These are phyloP conservation scores for Ptychochromis oligacanthus DNA, from an alignment of 2,113 vertebrate species.

Conservation along the genomic window DNA sequence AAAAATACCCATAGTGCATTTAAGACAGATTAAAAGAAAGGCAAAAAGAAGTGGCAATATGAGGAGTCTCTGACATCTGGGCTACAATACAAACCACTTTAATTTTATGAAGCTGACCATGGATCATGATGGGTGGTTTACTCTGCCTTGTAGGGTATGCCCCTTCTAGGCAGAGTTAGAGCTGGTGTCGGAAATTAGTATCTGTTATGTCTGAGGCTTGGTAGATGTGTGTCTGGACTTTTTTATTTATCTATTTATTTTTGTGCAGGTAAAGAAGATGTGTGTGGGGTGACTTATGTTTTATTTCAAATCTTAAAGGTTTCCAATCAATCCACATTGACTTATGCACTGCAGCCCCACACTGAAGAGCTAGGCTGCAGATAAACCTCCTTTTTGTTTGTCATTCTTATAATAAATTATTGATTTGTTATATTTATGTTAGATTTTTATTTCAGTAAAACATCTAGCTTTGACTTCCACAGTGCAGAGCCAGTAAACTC, in stretches of 20 bases:
- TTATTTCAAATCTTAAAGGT: background rate
- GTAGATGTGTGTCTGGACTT: background rate
- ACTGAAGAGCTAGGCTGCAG: background rate
- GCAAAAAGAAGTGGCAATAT: too few relatives aligned
- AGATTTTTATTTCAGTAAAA: fast-evolving
- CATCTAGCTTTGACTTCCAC: background rate
- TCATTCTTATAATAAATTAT: background rate
- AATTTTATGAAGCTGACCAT: background rate
- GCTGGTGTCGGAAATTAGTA: background rate
- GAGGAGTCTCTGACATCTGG: background rate
- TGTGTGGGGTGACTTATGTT: background rate
- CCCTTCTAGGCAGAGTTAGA: background rate
- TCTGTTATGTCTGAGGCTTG: background rate
- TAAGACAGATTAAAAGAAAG: too few relatives aligned
- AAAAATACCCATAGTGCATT: too few relatives aligned
- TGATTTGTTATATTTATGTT: fast-evolving
- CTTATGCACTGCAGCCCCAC: background rate
- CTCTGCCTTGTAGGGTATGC: background rate
- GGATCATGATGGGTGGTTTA: fast-evolving
- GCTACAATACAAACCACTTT: background rate
- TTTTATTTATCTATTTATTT: too few relatives aligned
- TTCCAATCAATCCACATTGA: background rate
- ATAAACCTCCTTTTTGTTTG: background rate
- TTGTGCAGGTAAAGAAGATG: too few relatives aligned
- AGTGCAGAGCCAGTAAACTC: background rate